These are phyloP conservation scores for Phoeniculus purpureus DNA, from an alignment of 2,797 vertebrate species.

Conservation along the genomic window DNA sequence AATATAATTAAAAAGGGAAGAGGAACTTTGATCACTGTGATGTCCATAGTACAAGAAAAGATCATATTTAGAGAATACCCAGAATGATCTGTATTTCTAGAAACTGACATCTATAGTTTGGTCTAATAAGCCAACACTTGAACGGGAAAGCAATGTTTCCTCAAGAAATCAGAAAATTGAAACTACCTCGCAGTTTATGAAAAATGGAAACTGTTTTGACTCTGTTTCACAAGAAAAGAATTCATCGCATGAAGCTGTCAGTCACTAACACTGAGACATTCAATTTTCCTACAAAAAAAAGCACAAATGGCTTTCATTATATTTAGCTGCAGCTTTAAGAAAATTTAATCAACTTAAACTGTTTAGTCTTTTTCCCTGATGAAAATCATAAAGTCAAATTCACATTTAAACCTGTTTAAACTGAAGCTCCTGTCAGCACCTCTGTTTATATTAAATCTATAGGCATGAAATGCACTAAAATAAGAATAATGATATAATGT, in stretches of 20 bases:
- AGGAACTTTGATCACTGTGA: neutral
- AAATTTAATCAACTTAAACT: conserved; percentile 85
- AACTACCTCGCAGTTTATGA: conserved; percentile 58
- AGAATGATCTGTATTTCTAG: conserved; percentile 2
- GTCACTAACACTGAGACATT: conserved; percentile 65
- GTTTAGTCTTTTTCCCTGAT: conserved; percentile 84
- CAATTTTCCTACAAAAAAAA: conserved; percentile 66
- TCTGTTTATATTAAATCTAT: conserved; percentile 79
- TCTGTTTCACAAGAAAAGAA: conserved; percentile 72
- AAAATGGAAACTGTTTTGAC: conserved; percentile 70
- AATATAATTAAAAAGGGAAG: neutral
- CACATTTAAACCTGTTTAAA: conserved; percentile 75
- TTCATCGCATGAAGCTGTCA: conserved; percentile 73
- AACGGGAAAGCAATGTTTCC: conserved; percentile 18
- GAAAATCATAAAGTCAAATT: conserved; percentile 81
- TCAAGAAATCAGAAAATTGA: conserved; percentile 59
- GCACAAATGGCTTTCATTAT: conserved; percentile 84
- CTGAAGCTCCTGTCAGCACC: conserved; percentile 80
- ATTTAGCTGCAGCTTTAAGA: conserved; percentile 83
- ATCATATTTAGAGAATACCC: conserved; percentile 9
- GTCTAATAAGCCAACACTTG: conserved; percentile 37
- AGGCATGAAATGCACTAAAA: conserved; percentile 79
- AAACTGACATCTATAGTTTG: conserved; percentile 28
- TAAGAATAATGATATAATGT: conserved; percentile 71
- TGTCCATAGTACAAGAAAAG: conserved; percentile 2